These are phyloP conservation scores for Etheostoma cragini DNA, from an alignment of 2,113 vertebrate species.

Conservation along the genomic window DNA sequence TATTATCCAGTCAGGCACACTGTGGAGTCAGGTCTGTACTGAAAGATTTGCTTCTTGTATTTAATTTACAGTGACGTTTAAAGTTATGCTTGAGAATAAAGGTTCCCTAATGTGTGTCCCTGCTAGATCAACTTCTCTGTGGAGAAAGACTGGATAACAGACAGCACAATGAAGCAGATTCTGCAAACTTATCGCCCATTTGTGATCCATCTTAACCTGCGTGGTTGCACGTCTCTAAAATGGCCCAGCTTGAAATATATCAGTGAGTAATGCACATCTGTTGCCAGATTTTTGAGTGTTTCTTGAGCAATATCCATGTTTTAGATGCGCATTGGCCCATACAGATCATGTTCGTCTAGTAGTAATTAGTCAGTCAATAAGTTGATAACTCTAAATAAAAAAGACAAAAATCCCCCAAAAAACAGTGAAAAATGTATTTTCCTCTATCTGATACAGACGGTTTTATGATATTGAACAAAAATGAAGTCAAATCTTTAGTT, in stretches of 20 bases:
- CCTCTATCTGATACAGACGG: slow-evolving; percentile 74
- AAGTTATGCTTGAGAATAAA: background rate
- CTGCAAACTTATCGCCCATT: slow-evolving; percentile 70
- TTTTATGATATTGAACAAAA: slow-evolving; percentile 36
- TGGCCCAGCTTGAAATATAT: slow-evolving; percentile 71
- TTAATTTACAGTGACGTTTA: background rate
- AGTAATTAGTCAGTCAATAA: slow-evolving; percentile 23
- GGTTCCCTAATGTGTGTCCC: slow-evolving; percentile 14
- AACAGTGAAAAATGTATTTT: slow-evolving; percentile 19
- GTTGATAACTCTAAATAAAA: slow-evolving; percentile 22
- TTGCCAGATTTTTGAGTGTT: background rate
- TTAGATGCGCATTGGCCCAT: background rate
- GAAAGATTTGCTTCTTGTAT: background rate
- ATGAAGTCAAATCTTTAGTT: background rate
- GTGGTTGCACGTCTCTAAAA: slow-evolving; percentile 63
- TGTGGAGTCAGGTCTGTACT: slow-evolving; percentile 80
- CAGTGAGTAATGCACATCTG: slow-evolving; percentile 62
- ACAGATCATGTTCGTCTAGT: background rate
- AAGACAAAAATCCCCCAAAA: slow-evolving; percentile 28
- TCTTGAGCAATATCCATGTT: background rate
- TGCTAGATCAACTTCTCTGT: slow-evolving; percentile 77
- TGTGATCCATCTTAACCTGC: slow-evolving; percentile 77
- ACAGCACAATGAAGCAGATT: slow-evolving; percentile 60
- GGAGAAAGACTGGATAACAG: slow-evolving; percentile 71
- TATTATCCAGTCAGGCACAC: slow-evolving; percentile 64